Percentiles rank a stretch among this genome's conserved stretches.
phyloP scores from a whole-genome alignment of 2,113 vertebrate genomes.

The Talpa occidentalis region DNA sequence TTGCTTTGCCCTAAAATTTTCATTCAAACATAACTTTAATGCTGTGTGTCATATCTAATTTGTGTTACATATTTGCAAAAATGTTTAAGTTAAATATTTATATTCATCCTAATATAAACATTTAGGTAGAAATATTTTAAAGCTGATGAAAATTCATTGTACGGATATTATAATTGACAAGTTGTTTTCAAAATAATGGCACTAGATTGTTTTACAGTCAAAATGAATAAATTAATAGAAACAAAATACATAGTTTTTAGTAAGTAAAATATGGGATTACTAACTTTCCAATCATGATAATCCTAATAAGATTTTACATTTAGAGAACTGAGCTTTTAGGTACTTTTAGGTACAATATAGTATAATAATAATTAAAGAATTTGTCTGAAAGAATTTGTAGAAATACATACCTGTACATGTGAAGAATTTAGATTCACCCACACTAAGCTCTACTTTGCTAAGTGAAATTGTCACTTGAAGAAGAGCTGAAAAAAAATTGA shows the following conservation, averaged over 20 bases:
- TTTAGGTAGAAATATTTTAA: constrained; percentile 32
- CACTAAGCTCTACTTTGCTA: constrained; percentile 98
- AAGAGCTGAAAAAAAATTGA: constrained; percentile 89
- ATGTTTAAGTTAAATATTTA: constrained; percentile 26
- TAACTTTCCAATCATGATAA: not conserved
- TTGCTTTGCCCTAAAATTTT: not conserved
- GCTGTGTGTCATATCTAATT: not conserved
- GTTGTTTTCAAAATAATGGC: constrained; percentile 52
- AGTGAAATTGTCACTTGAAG: constrained; percentile 98
- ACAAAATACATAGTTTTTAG: constrained; percentile 13
- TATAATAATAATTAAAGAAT: not conserved
- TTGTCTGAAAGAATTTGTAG: not conserved
- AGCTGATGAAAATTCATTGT: not conserved
- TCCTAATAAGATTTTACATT: not conserved
- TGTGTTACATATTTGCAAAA: not conserved
- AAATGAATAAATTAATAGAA: constrained; percentile 7
- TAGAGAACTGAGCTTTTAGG: not conserved
- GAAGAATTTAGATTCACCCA: constrained; percentile 99
- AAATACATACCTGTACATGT: constrained; percentile 95
- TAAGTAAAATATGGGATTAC: not conserved
- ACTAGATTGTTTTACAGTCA: not conserved
- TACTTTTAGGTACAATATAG: no score
- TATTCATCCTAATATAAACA: not conserved
- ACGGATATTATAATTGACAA: not conserved
- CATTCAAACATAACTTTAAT: not conserved